Conservation (phyloP, 2,797 vertebrate species). For the Neosilurus mollespiculum region DNA sequence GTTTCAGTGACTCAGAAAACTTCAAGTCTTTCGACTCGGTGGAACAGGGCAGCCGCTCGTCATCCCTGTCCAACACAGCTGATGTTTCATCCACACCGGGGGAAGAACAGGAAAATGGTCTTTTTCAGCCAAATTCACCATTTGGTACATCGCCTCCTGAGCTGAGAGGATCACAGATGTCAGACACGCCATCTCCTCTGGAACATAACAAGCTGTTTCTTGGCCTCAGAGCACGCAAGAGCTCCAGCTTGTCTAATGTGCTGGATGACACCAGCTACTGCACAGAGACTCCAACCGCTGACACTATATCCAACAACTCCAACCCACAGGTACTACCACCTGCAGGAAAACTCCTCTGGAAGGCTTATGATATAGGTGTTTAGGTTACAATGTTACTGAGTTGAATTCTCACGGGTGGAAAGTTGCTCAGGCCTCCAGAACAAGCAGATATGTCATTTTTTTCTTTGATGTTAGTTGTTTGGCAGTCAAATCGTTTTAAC, state of each 20-base stretch:
- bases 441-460: background rate
- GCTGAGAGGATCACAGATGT: constrained; percentile 77
- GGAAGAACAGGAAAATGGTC: constrained; percentile 72
- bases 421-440: background rate
- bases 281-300: constrained; percentile 79
- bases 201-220: constrained; percentile 87
- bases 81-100: constrained; percentile 64
- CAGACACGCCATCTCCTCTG: constrained; percentile 86
- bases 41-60: constrained; percentile 78
- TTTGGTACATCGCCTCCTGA: constrained; percentile 84
- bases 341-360: background rate
- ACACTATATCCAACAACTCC: constrained; percentile 90
- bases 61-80: constrained; percentile 73
- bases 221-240: constrained; percentile 79
- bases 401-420: background rate
- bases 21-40: constrained; percentile 85
- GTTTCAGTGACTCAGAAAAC: constrained; percentile 66
- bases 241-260: constrained; percentile 95
- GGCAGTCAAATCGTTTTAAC: background rate
- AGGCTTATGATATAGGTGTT: background rate
- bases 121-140: constrained; percentile 87
- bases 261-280: constrained; percentile 87
- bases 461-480: background rate
- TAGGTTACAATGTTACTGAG: background rate
- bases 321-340: constrained; percentile 29